Conservation (phyloP, 2,888 invertebrate genomes). For the Parnassius mnemosyne region DNA sequence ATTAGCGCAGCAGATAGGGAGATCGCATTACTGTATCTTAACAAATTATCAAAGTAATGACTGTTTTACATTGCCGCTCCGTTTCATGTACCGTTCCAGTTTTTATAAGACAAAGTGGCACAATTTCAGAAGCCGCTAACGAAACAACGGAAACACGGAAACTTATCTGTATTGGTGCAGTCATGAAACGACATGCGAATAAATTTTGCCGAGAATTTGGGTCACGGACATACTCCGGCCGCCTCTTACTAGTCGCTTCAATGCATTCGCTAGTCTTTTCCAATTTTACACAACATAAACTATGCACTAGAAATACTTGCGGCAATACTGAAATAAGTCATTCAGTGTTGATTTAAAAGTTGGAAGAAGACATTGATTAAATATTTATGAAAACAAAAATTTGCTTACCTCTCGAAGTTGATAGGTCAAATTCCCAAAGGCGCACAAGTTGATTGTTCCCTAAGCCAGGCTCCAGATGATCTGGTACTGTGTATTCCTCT, state of each 20-base stretch:
- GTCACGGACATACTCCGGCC: constrained; percentile 67
- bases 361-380: constrained; percentile 10
- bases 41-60: constrained; percentile 1
- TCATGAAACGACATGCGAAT: constrained; percentile 61
- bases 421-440: constrained; percentile 86
- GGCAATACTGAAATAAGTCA: not conserved
- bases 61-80: constrained; percentile 2
- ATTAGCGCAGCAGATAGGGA: constrained; percentile 43
- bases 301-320: constrained; percentile 23
- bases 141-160: constrained; percentile 44
- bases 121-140: constrained; percentile 20
- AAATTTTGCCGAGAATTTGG: constrained; percentile 63
- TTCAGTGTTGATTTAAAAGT: not conserved
- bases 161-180: constrained; percentile 46
- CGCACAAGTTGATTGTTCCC: constrained; percentile 90
- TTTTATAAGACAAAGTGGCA: not conserved
- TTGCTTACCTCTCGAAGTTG: constrained; percentile 65
- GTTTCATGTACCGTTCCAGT: constrained; percentile 17
- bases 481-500: constrained; percentile 86
- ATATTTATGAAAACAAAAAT: too few species aligned
- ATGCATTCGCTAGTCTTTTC: constrained; percentile 59
- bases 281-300: constrained; percentile 52
- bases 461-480: constrained; percentile 92
- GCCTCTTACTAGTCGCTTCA: constrained; percentile 71
- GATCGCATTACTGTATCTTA: constrained; percentile 30